A percentile compares a stretch with the other conserved stretches of the same genome.
Evolutionary conservation across 1,140 invertebrate species (phyloP).

Genomic region (Bombus superbus): DNA sequence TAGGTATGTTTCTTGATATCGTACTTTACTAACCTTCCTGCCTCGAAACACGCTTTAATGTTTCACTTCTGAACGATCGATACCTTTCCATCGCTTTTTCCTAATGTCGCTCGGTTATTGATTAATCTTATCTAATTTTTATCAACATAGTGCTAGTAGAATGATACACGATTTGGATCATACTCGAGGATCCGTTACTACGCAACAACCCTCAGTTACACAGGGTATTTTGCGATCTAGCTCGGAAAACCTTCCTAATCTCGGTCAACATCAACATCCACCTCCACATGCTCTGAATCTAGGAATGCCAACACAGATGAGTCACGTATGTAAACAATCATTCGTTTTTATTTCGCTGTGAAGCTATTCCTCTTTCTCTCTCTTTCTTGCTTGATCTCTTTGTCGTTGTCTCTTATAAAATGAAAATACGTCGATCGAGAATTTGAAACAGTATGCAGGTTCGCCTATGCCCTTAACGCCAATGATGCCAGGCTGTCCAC

Average conservation of each 20-base stretch:
- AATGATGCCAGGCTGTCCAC: slow-evolving; percentile 80
- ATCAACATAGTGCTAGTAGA: slow-evolving; percentile 75
- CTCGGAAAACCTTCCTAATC: slow-evolving; percentile 79
- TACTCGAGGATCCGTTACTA: slow-evolving; percentile 85
- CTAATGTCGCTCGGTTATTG: background rate
- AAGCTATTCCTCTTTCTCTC: background rate
- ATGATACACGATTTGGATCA: slow-evolving; percentile 95
- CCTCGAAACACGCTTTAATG: background rate
- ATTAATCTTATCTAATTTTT: slow-evolving; percentile 11
- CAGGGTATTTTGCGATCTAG: slow-evolving; percentile 79
- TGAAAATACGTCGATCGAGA: background rate
- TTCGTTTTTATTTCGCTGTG: background rate
- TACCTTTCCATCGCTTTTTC: background rate
- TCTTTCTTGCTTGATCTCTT: background rate
- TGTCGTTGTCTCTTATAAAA: background rate
- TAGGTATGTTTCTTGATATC: slow-evolving; percentile 69
- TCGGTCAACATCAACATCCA: slow-evolving; percentile 78
- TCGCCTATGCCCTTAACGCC: slow-evolving; percentile 81
- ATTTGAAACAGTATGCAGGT: slow-evolving; percentile 73
- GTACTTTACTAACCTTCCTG: background rate
- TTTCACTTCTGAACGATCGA: slow-evolving; percentile 8
- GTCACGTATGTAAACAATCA: slow-evolving; percentile 71
- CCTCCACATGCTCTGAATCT: slow-evolving; percentile 78
- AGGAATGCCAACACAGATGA: slow-evolving; percentile 76
- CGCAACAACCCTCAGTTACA: slow-evolving; percentile 78